These are phyloP conservation scores for Tiaroga cobitis DNA, from an alignment of 2,797 vertebrate species.

Conservation along the genomic window DNA sequence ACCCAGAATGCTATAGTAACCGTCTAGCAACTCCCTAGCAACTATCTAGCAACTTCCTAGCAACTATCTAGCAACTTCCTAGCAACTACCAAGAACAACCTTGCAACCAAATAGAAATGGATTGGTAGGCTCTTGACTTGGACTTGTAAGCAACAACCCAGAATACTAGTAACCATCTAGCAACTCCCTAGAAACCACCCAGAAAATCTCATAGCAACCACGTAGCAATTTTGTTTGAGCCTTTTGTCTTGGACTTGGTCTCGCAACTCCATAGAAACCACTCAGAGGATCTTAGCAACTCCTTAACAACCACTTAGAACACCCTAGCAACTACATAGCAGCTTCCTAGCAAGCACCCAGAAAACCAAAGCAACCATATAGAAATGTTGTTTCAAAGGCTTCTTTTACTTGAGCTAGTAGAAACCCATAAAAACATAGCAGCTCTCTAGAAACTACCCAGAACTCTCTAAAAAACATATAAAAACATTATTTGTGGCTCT, in stretches of 20 bases:
- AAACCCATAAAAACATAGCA: background rate
- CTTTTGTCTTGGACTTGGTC: background rate
- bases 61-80: background rate
- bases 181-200: background rate
- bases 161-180: background rate
- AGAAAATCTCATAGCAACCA: background rate
- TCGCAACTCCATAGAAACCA: background rate
- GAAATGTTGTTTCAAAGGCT: too few species aligned
- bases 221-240: background rate
- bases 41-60: background rate
- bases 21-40: background rate
- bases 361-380: background rate
- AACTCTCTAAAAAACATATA: background rate
- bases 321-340: background rate
- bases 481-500: too few species aligned
- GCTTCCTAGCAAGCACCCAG: background rate
- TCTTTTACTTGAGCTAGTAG: too few species aligned
- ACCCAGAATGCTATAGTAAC: background rate
- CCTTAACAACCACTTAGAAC: background rate
- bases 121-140: background rate
- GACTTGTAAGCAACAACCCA: background rate
- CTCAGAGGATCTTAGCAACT: background rate
- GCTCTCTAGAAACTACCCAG: background rate
- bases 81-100: background rate
- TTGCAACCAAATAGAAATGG: background rate